Evolutionary conservation across 2,113 vertebrate species (phyloP), one percentile per base, ranked within the genome.

Genomic region (Rafetus swinhoei): DNA sequence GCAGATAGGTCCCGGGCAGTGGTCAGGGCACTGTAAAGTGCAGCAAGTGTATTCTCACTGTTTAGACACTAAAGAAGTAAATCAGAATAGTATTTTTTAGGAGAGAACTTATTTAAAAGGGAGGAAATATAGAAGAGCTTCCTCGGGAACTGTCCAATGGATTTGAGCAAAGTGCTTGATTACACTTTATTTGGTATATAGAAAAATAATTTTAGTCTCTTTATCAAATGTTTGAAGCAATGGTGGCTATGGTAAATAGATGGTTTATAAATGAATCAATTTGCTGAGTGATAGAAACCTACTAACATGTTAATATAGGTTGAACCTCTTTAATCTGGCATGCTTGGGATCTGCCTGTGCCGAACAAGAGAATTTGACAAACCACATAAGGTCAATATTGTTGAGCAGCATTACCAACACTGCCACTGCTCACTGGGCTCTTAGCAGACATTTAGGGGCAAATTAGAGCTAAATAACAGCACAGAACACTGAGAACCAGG

Each of bases 1-100:
- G 81, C 85, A 74, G 52, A 18, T 1, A 0, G 56, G 53, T 18
- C 24, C 52, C 3, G 0, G 1, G 35, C 15, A 57, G 59, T 1
- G 22, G 65, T 35, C 35, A n/a, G n/a, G 45, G 50, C 24, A 7
- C 74, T 77, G 39, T 77, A 25, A 77, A 50, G 11, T 45, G 74
- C 3, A 77, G 0, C 8, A 69, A 54, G 16, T 0, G 0, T 4
- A 29, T 1, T 69, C 18, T 29, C 32, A 2, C 59, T 53, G 27
- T 56, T 32, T 81, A 8, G 1, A 56, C 0, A 0, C 9, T 55
- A 81, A 82, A 50, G 82, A 84, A 22, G 57, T 3, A 7, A 14
- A 39, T 62, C 0, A 0, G 32, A 1, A 0, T 5, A 5, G 16
- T 81, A 6, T 16, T 24, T 1, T 53, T 84, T 45, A 19, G 45